Percentiles rank a stretch among this genome's conserved stretches.
Conservation (phyloP, 2,888 invertebrate species). For the Scaptomyza reducta region DNA sequence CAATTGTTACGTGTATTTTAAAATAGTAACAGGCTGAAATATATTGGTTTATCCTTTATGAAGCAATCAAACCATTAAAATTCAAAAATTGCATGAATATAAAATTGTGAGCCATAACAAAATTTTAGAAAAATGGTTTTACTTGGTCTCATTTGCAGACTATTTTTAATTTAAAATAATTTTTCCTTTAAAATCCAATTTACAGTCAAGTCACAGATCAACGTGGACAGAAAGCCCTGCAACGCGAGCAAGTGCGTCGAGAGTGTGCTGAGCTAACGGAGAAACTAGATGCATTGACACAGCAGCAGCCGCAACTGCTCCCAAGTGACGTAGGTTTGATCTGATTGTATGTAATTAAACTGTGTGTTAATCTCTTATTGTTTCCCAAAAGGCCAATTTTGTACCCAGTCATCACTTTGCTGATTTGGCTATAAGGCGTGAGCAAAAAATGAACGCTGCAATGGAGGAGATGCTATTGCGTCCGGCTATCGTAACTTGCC, state of each 20-base stretch:
- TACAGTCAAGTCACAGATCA: conserved; percentile 77
- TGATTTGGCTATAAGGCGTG: conserved; percentile 84
- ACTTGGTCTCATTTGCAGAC: too few relatives aligned
- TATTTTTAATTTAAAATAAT: neutral
- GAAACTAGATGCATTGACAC: conserved; percentile 84
- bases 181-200: neutral
- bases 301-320: conserved; percentile 72
- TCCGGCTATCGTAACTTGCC: conserved; percentile 82
- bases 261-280: conserved; percentile 85
- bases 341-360: neutral
- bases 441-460: conserved; percentile 85
- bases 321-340: conserved; percentile 71
- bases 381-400: conserved; percentile 80
- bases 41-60: too few relatives aligned
- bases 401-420: conserved; percentile 84
- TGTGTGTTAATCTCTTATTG: neutral
- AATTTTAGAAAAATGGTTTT: too few relatives aligned
- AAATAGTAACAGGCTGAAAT: too few relatives aligned
- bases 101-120: too few relatives aligned
- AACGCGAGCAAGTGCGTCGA: conserved; percentile 85
- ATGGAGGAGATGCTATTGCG: conserved; percentile 84
- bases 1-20: too few relatives aligned
- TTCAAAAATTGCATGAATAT: neutral
- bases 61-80: too few relatives aligned
- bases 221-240: conserved; percentile 85